A percentile compares a stretch with the other conserved stretches of the same genome.
phyloP scores from a whole-genome alignment of 2,888 invertebrate species.

The Rhamnusium bicolor region DNA sequence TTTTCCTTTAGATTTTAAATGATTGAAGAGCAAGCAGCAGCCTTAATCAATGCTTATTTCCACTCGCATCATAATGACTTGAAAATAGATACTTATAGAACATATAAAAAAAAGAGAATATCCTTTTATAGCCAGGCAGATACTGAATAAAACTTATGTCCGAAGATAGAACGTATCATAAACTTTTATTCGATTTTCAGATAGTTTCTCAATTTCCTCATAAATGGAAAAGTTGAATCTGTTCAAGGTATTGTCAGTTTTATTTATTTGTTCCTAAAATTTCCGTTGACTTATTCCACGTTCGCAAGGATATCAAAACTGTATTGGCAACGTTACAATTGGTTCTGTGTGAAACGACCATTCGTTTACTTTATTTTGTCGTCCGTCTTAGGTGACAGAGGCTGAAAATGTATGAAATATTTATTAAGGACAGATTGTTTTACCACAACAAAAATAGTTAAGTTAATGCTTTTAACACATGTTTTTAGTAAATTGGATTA shows the following conservation, averaged over 20 bases:
- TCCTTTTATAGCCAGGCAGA: not conserved
- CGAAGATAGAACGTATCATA: not conserved
- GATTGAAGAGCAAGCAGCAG: no score
- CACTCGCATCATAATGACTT: not conserved
- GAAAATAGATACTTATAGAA: not conserved
- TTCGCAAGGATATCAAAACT: no score
- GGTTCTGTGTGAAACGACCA: no score
- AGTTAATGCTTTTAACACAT: no score
- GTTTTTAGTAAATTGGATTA: no score
- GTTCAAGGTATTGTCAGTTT: not conserved
- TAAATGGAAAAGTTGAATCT: not conserved
- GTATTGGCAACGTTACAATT: no score
- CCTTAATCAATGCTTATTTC: not conserved
- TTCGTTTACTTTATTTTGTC: not conserved
- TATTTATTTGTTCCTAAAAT: not conserved
- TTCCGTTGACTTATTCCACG: not conserved
- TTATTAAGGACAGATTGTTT: no score
- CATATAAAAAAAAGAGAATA: not conserved
- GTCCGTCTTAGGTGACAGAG: not conserved
- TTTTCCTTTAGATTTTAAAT: no score
- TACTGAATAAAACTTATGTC: not conserved
- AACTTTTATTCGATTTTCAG: constrained; percentile 3
- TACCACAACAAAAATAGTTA: no score
- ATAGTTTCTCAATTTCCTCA: not conserved
- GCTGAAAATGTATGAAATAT: not conserved